Conservation (phyloP, 2,888 invertebrate genomes). For the Caenorhabditis becei region DNA sequence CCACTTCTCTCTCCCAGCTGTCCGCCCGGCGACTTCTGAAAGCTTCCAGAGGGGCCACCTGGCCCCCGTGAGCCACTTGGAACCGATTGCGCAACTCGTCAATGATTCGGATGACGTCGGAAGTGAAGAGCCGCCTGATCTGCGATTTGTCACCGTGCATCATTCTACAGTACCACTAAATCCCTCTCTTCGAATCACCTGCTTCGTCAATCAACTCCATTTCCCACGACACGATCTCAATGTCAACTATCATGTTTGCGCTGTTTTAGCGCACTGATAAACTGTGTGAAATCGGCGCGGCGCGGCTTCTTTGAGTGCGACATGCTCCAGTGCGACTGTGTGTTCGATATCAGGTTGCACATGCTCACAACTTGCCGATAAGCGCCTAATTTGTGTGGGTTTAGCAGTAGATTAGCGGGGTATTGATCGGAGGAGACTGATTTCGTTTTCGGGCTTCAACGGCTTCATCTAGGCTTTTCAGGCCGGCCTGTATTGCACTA, state of each 20-base stretch:
- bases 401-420: no score
- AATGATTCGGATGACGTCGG: slow-evolving; percentile 28
- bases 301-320: slow-evolving; percentile 47
- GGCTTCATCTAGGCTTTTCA: no score
- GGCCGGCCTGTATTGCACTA: no score
- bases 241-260: slow-evolving; percentile 2
- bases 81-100: slow-evolving; percentile 28
- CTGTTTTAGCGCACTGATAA: slow-evolving; percentile 54
- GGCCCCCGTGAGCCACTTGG: slow-evolving; percentile 27
- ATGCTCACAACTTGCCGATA: slow-evolving; percentile 25
- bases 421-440: no score
- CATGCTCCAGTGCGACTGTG: slow-evolving; percentile 47
- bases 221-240: slow-evolving; percentile 10
- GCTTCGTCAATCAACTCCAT: not conserved
- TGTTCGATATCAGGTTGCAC: slow-evolving; percentile 47
- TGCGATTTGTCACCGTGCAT: slow-evolving; percentile 14
- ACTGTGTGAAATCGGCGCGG: slow-evolving; percentile 17
- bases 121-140: not conserved
- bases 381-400: no score
- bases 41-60: slow-evolving; percentile 46
- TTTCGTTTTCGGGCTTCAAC: no score
- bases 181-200: not conserved
- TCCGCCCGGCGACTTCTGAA: slow-evolving; percentile 35
- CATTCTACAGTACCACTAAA: slow-evolving; percentile 5
- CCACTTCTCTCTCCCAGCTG: slow-evolving; percentile 41